phyloP scores from a whole-genome alignment of 2,797 vertebrate species.

The Sebastes goodei region DNA sequence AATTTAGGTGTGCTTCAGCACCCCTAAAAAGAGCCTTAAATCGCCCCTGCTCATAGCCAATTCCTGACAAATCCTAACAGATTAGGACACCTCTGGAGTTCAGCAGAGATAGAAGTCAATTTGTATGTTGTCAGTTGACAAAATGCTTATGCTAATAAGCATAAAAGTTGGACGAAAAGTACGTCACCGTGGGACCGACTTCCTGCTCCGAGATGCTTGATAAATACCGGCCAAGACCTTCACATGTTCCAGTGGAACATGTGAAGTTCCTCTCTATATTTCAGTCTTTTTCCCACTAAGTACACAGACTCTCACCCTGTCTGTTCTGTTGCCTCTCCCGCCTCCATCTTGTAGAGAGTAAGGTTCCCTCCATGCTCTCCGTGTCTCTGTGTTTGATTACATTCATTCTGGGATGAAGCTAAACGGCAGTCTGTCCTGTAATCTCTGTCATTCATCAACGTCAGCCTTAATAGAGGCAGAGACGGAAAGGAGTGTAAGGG shows the following conservation, averaged over 20 bases:
- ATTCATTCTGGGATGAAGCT: conserved; percentile 61
- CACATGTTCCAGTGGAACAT: not conserved
- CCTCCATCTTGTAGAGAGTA: conserved; percentile 27
- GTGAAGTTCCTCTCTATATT: not conserved
- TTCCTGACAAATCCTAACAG: not conserved
- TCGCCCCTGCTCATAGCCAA: not conserved
- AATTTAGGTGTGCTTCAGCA: too few species aligned
- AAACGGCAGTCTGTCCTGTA: conserved; percentile 59
- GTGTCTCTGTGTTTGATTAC: conserved; percentile 56
- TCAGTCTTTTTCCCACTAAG: not conserved
- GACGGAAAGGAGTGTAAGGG: conserved; percentile 14
- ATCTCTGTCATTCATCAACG: conserved; percentile 70
- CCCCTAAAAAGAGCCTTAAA: too few species aligned
- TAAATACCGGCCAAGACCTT: not conserved
- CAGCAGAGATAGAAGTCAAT: not conserved
- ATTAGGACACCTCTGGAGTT: not conserved
- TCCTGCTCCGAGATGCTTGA: not conserved
- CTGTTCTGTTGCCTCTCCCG: not conserved
- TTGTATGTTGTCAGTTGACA: not conserved
- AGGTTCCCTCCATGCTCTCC: conserved; percentile 23
- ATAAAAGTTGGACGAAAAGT: not conserved
- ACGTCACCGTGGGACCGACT: not conserved
- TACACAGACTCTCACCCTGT: not conserved
- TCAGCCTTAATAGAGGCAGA: conserved; percentile 62
- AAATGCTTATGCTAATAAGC: not conserved